Conservation (phyloP, 2,888 invertebrate genomes). For the Eupithecia inturbata region DNA sequence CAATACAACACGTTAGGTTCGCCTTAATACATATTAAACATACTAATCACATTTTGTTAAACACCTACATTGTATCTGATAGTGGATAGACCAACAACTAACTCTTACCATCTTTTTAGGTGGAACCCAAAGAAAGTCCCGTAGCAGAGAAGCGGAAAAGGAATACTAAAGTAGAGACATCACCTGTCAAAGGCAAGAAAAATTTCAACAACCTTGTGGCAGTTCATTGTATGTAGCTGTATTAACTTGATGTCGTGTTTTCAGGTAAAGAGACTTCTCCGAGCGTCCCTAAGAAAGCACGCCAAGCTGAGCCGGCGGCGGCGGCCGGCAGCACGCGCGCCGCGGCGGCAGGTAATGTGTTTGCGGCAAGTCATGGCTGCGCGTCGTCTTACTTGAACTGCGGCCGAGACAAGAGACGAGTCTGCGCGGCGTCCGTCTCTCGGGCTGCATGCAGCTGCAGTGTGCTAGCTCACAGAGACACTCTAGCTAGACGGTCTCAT, state of each 20-base stretch:
- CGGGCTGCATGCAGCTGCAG: too few relatives aligned
- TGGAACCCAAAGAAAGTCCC: slow-evolving; percentile 38
- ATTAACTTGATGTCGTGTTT: neutral
- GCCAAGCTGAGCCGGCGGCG: slow-evolving; percentile 12
- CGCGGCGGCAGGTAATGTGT: slow-evolving; percentile 21
- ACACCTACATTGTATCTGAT: neutral
- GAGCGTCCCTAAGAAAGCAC: slow-evolving; percentile 11
- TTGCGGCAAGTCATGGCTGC: too few relatives aligned
- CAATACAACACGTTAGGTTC: too few relatives aligned
- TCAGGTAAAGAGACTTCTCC: slow-evolving; percentile 20
- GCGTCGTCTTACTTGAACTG: too few relatives aligned
- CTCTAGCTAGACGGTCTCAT: too few relatives aligned
- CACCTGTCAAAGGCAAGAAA: slow-evolving; percentile 48
- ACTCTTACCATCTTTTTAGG: slow-evolving; percentile 37
- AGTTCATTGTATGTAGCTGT: neutral
- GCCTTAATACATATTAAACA: too few relatives aligned
- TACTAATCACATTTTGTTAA: too few relatives aligned
- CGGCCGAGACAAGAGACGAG: too few relatives aligned
- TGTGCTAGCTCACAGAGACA: too few relatives aligned
- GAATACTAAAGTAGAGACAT: slow-evolving; percentile 44
- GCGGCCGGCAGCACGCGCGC: neutral
- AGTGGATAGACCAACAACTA: neutral
- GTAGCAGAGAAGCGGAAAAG: slow-evolving; percentile 49
- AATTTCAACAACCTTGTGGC: neutral
- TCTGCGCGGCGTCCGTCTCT: too few relatives aligned